phyloP scores from a whole-genome alignment of 1,140 invertebrate genomes.

The Drosophila grimshawi region DNA sequence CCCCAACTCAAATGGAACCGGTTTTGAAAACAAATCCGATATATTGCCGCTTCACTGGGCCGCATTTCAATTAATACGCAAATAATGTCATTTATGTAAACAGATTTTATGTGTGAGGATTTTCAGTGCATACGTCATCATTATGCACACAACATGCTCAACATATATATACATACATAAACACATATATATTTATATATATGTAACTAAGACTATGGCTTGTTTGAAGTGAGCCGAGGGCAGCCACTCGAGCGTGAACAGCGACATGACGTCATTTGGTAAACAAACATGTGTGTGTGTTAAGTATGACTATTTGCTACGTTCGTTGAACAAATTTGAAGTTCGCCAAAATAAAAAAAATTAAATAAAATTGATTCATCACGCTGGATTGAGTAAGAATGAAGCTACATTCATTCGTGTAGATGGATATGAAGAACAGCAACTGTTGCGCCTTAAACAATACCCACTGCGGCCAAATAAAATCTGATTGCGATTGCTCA shows the following conservation, averaged over 20 bases:
- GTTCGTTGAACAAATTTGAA: not conserved
- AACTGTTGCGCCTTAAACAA: not conserved
- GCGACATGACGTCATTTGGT: conserved; percentile 60
- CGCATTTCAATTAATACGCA: conserved; percentile 70
- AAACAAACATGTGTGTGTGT: conserved; percentile 22
- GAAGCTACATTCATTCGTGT: not conserved
- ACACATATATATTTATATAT: conserved; percentile 13
- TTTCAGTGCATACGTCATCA: conserved; percentile 37
- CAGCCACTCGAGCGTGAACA: conserved; percentile 45
- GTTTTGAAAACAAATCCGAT: not conserved
- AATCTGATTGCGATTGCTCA: conserved; percentile 16
- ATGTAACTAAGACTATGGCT: not conserved
- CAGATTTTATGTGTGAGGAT: conserved; percentile 42
- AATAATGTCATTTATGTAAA: conserved; percentile 74
- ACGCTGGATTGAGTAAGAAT: not conserved
- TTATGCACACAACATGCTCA: conserved; percentile 34
- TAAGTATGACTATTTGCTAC: not conserved
- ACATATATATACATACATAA: conserved; percentile 12
- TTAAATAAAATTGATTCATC: not conserved
- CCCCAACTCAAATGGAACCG: conserved; percentile 11
- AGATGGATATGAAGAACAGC: not conserved
- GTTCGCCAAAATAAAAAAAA: not conserved
- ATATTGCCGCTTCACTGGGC: conserved; percentile 38
- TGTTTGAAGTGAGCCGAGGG: conserved; percentile 47
- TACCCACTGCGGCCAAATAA: not conserved